phyloP scores from a whole-genome alignment of 2,113 vertebrate species.

The Pluvianellus socialis region DNA sequence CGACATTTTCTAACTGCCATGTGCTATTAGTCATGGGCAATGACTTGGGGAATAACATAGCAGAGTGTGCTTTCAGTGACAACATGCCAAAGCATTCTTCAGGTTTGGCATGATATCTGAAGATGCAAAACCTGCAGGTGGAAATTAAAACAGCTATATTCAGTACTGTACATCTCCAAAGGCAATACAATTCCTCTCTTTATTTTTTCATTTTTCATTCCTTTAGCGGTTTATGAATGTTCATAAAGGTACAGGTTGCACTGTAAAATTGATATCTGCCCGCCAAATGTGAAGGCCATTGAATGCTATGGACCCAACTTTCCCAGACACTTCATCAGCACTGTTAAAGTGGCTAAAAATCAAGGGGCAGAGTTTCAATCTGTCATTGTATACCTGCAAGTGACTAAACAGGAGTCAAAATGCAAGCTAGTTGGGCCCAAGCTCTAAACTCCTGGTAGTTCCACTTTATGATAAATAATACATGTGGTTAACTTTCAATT shows the following conservation, averaged over 20 bases:
- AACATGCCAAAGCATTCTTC: neutral
- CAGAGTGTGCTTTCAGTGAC: neutral
- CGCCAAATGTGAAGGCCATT: neutral
- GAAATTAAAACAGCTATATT: neutral
- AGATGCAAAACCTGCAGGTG: neutral
- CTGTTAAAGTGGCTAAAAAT: neutral
- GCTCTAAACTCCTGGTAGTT: neutral
- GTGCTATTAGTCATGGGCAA: neutral
- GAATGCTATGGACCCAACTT: neutral
- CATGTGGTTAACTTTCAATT: neutral
- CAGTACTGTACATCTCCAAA: neutral
- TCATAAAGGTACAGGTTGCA: neutral
- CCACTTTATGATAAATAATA: slow-evolving; percentile 7
- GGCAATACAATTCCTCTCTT: rapidly evolving
- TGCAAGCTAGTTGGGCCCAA: neutral
- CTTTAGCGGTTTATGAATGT: neutral
- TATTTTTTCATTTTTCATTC: neutral
- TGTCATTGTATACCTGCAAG: neutral
- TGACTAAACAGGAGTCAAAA: neutral
- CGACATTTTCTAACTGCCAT: neutral
- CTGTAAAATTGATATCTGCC: neutral
- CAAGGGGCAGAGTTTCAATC: neutral
- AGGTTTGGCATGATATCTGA: neutral
- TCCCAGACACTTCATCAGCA: neutral
- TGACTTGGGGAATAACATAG: neutral